These are phyloP conservation scores for Cranoglanis bouderius DNA, from an alignment of 2,113 vertebrate species.

Conservation along the genomic window DNA sequence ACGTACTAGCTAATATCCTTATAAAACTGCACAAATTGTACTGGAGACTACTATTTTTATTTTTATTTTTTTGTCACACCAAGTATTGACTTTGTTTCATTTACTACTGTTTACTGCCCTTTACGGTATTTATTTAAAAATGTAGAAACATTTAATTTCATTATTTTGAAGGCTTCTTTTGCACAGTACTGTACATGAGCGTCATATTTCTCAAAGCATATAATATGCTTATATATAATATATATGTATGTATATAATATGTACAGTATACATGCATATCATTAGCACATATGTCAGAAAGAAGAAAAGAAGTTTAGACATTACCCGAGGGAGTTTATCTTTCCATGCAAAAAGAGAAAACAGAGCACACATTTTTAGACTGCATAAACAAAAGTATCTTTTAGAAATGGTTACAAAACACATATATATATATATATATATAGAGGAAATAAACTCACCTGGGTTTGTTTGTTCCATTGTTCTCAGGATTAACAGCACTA, in stretches of 20 bases:
- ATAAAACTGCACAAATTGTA: too few species aligned
- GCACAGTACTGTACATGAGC: too few species aligned
- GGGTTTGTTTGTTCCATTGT: constrained; percentile 10
- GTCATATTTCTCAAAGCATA: background rate
- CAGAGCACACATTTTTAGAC: background rate
- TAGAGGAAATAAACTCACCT: constrained; percentile 1
- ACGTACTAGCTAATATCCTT: too few species aligned
- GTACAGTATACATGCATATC: background rate
- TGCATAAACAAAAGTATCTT: background rate
- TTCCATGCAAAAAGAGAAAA: constrained; percentile 3
- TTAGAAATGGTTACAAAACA: background rate
- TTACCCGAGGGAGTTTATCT: background rate
- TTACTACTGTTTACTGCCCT: too few species aligned
- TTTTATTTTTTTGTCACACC: too few species aligned
- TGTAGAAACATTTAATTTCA: too few species aligned
- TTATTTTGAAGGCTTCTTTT: too few species aligned
- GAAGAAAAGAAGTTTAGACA: background rate
- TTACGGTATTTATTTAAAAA: too few species aligned
- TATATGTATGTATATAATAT: background rate
- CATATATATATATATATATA: too few species aligned
- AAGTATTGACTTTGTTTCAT: too few species aligned
- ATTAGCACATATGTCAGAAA: background rate
- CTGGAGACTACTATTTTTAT: too few species aligned
- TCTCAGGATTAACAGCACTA: background rate
- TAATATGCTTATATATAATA: background rate